phyloP scores from a whole-genome alignment of 2,888 invertebrate species.

The Thumatha senex region DNA sequence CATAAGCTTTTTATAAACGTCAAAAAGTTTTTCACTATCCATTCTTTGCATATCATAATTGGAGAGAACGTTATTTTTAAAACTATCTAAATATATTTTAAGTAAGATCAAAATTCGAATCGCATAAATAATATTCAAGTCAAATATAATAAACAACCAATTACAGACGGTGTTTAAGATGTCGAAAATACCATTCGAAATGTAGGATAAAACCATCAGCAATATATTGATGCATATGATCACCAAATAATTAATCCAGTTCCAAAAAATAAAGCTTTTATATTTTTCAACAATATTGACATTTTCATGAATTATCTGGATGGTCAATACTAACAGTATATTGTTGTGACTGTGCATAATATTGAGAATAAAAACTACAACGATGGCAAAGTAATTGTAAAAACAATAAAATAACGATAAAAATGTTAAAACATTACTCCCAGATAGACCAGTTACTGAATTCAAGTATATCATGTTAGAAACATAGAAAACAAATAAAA shows the following conservation, averaged over 20 bases:
- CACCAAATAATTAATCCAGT: not conserved
- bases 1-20: not conserved
- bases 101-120: not conserved
- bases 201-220: not conserved
- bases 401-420: not conserved
- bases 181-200: not conserved
- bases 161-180: not conserved
- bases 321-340: not conserved
- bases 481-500: not conserved
- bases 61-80: not conserved
- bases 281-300: not conserved
- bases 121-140: slow-evolving; percentile 1
- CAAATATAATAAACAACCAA: not conserved
- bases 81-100: not conserved
- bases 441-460: not conserved
- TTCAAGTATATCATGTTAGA: not conserved
- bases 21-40: not conserved
- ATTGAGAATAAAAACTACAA: not conserved
- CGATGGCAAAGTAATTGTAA: not conserved
- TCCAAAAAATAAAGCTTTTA: not conserved
- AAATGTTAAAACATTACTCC: not conserved
- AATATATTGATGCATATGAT: not conserved
- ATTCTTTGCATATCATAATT: not conserved
- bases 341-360: not conserved
- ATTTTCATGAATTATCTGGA: not conserved